Evolutionary conservation across 92 coral and sea anemone genomes (phyloP).

Genomic region (Ricordea florida): DNA sequence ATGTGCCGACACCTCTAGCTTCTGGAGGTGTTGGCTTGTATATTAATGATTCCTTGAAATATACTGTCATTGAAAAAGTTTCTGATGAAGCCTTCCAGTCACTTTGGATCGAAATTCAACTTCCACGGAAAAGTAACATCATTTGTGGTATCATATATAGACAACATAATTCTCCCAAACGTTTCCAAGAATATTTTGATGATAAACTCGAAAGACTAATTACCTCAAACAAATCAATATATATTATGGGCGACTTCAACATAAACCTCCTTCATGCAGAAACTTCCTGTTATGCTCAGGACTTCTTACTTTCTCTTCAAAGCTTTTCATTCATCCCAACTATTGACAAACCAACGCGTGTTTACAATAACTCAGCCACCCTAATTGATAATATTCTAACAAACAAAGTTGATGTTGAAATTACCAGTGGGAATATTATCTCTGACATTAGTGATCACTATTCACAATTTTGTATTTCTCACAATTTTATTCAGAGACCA

Average conservation of each 20-base stretch:
- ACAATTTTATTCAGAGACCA: no score
- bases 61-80: conserved; percentile 17
- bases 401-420: no score
- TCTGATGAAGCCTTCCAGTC: conserved; percentile 52
- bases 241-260: conserved; percentile 40
- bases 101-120: conserved; percentile 56
- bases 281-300: conserved; percentile 18
- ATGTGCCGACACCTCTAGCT: conserved; percentile 36
- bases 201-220: conserved; percentile 13
- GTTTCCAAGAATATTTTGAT: conserved; percentile 42
- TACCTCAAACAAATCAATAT: conserved; percentile 19
- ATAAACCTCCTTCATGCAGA: conserved; percentile 22
- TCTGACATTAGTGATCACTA: no score
- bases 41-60: conserved; percentile 24
- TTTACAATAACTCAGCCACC: conserved; percentile 45
- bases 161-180: conserved; percentile 47
- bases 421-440: no score
- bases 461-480: no score
- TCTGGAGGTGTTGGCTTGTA: conserved; percentile 64
- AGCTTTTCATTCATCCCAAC: conserved; percentile 51
- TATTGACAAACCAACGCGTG: conserved; percentile 56
- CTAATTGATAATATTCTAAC: conserved; percentile 61
- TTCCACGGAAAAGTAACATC: conserved; percentile 18
- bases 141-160: conserved; percentile 38
- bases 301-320: conserved; percentile 35